Conservation (phyloP, 2,888 invertebrate genomes). For the Cerceris ruficornis region DNA sequence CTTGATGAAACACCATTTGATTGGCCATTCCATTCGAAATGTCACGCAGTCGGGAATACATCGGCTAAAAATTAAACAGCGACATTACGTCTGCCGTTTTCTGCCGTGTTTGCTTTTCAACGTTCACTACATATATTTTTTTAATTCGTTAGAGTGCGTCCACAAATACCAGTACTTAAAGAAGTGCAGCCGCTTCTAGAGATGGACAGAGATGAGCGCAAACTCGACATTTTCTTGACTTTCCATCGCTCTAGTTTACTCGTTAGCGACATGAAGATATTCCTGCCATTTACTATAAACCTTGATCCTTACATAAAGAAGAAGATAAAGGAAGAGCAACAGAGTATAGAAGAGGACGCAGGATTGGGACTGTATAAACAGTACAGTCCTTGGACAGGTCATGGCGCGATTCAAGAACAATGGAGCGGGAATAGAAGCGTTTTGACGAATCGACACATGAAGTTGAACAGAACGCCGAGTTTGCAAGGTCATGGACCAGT, state of each 20-base stretch:
- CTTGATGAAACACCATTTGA: no score
- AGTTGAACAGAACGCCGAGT: constrained; percentile 61
- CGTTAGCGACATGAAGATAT: constrained; percentile 95
- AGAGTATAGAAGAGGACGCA: constrained; percentile 85
- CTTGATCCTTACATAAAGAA: constrained; percentile 98
- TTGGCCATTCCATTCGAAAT: no score
- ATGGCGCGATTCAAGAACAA: constrained; percentile 63
- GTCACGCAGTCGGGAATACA: no score
- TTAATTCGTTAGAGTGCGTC: constrained; percentile 86
- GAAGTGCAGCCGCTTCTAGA: constrained; percentile 95
- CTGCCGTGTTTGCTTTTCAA: no score
- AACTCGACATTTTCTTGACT: constrained; percentile 95
- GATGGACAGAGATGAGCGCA: constrained; percentile 96
- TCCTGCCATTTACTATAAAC: constrained; percentile 98
- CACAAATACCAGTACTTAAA: constrained; percentile 91
- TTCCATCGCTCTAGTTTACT: constrained; percentile 93
- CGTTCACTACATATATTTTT: not conserved
- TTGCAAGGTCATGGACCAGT: constrained; percentile 48
- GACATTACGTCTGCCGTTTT: no score
- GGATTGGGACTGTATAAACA: constrained; percentile 68
- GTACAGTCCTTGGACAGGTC: constrained; percentile 68
- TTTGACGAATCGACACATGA: constrained; percentile 59
- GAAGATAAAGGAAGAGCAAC: constrained; percentile 94
- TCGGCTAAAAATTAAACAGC: no score
- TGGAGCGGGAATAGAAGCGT: constrained; percentile 57